Evolutionary conservation across 1,140 invertebrate genomes (phyloP).

Genomic region (Druon quercuslanigerum): DNA sequence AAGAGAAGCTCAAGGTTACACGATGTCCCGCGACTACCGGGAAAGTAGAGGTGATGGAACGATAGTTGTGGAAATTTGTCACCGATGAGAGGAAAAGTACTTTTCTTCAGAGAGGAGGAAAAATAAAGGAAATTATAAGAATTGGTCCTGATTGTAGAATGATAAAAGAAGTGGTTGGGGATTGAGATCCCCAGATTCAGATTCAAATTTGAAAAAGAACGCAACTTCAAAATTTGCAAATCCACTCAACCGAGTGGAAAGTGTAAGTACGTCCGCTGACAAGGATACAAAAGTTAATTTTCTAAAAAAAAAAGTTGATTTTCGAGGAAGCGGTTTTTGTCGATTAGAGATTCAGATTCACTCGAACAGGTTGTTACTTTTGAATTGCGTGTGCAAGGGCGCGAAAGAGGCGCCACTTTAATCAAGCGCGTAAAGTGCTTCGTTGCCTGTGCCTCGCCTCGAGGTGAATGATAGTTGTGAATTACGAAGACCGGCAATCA

Average conservation of each 20-base stretch:
- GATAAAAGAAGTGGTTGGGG: not conserved
- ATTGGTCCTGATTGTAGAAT: not conserved
- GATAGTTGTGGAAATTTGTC: not conserved
- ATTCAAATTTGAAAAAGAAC: not conserved
- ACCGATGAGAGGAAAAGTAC: not conserved
- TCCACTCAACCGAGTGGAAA: not conserved
- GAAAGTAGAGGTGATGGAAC: not conserved
- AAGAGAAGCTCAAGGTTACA: slow-evolving; percentile 2
- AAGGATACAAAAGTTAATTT: not conserved
- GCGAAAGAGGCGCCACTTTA: slow-evolving; percentile 4
- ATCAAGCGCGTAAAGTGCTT: slow-evolving; percentile 4
- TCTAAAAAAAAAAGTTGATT: not conserved
- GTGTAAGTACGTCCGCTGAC: not conserved
- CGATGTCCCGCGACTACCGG: slow-evolving; percentile 10
- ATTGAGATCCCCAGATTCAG: too few species aligned
- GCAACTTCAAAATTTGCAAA: not conserved
- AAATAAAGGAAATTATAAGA: not conserved
- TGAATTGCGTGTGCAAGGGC: slow-evolving; percentile 3
- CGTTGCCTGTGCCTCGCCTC: not conserved
- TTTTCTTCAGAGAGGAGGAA: too few species aligned
- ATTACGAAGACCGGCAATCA: not conserved
- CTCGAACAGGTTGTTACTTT: not conserved
- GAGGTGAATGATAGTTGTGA: slow-evolving; percentile 12
- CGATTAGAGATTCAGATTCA: not conserved
- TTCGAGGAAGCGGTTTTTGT: not conserved